phyloP scores from a whole-genome alignment of 1,140 invertebrate genomes.

The Drosophila subpulchrella region DNA sequence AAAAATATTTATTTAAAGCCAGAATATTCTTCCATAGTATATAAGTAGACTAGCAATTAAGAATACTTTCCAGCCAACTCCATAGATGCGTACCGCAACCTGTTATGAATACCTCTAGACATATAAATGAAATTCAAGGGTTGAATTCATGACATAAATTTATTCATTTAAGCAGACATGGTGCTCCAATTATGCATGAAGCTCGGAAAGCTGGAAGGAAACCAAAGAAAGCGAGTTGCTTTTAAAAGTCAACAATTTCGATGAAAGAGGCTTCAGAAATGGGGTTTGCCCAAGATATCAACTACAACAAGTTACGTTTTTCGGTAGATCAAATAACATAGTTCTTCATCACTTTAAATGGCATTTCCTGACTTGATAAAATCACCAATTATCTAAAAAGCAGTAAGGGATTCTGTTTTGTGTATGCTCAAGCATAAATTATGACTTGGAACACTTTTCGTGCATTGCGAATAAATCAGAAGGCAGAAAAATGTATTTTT shows the following conservation, averaged over 20 bases:
- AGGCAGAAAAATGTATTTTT: slow-evolving; percentile 54
- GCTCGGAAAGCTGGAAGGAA: not conserved
- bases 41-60: slow-evolving; percentile 17
- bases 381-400: slow-evolving; percentile 69
- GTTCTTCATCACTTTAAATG: slow-evolving; percentile 7
- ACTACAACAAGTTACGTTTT: not conserved
- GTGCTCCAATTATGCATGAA: slow-evolving; percentile 69
- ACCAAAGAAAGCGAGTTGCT: slow-evolving; percentile 8
- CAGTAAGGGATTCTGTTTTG: slow-evolving; percentile 8
- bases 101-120: slow-evolving; percentile 16
- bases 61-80: slow-evolving; percentile 10
- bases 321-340: slow-evolving; percentile 1
- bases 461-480: slow-evolving; percentile 63
- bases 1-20: not conserved
- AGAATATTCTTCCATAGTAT: not conserved
- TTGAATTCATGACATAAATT: slow-evolving; percentile 56
- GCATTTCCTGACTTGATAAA: slow-evolving; percentile 23
- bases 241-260: slow-evolving; percentile 3
- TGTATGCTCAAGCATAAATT: slow-evolving; percentile 62
- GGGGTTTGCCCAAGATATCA: too few relatives aligned
- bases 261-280: slow-evolving; percentile 2
- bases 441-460: slow-evolving; percentile 49
- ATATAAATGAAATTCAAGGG: slow-evolving; percentile 35
- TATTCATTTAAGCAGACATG: slow-evolving; percentile 70
- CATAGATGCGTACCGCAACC: slow-evolving; percentile 14